These are phyloP conservation scores for Dicyrtomina minuta DNA, from an alignment of 2,888 invertebrate species.

Conservation along the genomic window DNA sequence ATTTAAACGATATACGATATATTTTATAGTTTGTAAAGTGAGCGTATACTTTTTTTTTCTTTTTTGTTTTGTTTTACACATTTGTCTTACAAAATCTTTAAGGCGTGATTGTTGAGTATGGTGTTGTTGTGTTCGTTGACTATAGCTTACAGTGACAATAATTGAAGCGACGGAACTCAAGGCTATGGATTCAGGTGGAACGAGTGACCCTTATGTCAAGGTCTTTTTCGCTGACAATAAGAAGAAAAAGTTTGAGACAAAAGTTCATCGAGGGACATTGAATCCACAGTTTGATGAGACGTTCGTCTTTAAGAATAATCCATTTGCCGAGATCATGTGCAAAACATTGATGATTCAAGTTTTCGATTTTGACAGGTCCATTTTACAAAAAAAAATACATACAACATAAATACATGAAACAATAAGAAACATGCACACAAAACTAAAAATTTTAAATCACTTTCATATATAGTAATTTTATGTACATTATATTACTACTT, in stretches of 20 bases:
- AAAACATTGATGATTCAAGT: constrained; percentile 52
- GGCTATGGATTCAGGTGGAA: constrained; percentile 53
- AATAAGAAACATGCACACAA: too few species aligned
- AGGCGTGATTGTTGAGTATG: too few species aligned
- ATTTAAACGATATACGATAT: too few species aligned
- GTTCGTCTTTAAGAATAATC: constrained; percentile 52
- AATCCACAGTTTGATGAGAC: constrained; percentile 50
- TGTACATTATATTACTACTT: neutral
- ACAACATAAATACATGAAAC: constrained; percentile 1
- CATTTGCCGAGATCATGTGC: constrained; percentile 52
- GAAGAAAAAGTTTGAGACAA: constrained; percentile 53
- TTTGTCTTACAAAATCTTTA: too few species aligned
- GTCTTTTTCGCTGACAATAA: constrained; percentile 51
- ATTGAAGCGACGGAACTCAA: constrained; percentile 49
- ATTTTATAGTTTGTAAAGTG: too few species aligned
- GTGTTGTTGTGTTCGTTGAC: constrained; percentile 5
- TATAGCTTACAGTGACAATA: constrained; percentile 50
- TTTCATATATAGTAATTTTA: neutral
- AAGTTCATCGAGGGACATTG: constrained; percentile 51
- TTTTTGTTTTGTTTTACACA: too few species aligned
- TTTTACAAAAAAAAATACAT: constrained; percentile 8
- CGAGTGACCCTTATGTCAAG: constrained; percentile 51
- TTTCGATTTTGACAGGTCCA: constrained; percentile 52
- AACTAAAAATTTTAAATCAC: constrained; percentile 5
- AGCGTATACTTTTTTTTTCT: too few species aligned